Conservation (phyloP, 1,140 invertebrate species). For the Heliconius hermathena region DNA sequence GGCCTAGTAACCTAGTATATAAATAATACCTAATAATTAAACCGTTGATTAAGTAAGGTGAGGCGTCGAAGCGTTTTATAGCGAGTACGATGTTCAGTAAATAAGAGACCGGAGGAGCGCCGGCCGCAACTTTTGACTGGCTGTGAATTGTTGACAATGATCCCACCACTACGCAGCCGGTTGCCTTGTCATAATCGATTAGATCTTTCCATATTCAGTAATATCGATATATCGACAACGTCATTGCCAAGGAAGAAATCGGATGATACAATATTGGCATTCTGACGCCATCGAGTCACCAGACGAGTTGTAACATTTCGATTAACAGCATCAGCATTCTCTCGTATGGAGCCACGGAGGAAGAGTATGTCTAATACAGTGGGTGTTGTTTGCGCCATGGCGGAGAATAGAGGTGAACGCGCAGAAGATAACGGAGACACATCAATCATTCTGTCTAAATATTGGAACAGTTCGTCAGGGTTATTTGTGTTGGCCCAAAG, state of each 20-base stretch:
- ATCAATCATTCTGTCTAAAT: slow-evolving; percentile 79
- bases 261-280: slow-evolving; percentile 88
- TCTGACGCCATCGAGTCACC: slow-evolving; percentile 83
- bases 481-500: slow-evolving; percentile 85
- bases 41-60: slow-evolving; percentile 49
- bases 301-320: slow-evolving; percentile 86
- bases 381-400: slow-evolving; percentile 92
- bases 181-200: slow-evolving; percentile 66
- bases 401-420: slow-evolving; percentile 85
- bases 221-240: slow-evolving; percentile 87
- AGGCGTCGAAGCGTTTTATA: slow-evolving; percentile 40
- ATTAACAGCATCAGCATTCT: slow-evolving; percentile 87
- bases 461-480: slow-evolving; percentile 82
- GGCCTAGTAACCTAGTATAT: neutral
- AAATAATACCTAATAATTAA: slow-evolving; percentile 25
- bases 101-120: slow-evolving; percentile 62
- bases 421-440: slow-evolving; percentile 65
- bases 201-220: slow-evolving; percentile 79
- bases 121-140: slow-evolving; percentile 31
- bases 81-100: slow-evolving; percentile 39
- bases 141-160: slow-evolving; percentile 48
- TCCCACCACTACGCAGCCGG: slow-evolving; percentile 54
- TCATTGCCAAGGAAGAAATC: slow-evolving; percentile 92
- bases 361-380: slow-evolving; percentile 86
- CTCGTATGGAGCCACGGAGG: slow-evolving; percentile 84